phyloP scores from a whole-genome alignment of 2,888 invertebrate genomes.

The Aphelenchoides bicaudatus region DNA sequence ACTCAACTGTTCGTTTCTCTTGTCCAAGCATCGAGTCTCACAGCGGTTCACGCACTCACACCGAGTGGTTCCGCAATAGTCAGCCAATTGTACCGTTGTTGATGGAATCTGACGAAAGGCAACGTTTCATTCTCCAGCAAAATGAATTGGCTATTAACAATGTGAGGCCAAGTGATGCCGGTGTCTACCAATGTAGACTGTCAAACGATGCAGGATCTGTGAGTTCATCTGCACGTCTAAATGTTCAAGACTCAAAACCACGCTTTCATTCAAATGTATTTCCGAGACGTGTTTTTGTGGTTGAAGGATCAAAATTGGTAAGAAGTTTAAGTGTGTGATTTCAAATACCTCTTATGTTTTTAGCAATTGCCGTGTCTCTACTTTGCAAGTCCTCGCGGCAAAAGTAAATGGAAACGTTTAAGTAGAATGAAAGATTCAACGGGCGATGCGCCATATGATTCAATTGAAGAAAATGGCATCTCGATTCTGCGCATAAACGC shows the following conservation, averaged over 20 bases:
- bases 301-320: slow-evolving; percentile 43
- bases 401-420: slow-evolving; percentile 42
- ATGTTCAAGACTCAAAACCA: slow-evolving; percentile 44
- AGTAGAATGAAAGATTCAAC: no score
- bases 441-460: no score
- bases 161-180: slow-evolving; percentile 35
- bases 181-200: slow-evolving; percentile 45
- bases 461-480: slow-evolving; percentile 29
- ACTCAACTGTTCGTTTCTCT: slow-evolving; percentile 37
- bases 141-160: slow-evolving; percentile 29
- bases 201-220: slow-evolving; percentile 33
- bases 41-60: neutral
- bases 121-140: slow-evolving; percentile 38
- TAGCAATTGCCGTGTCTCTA: slow-evolving; percentile 50
- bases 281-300: slow-evolving; percentile 47
- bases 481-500: slow-evolving; percentile 24
- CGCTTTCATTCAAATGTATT: slow-evolving; percentile 49
- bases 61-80: slow-evolving; percentile 40
- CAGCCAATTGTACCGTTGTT: slow-evolving; percentile 43
- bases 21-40: slow-evolving; percentile 41
- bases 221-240: slow-evolving; percentile 41
- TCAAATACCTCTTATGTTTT: neutral
- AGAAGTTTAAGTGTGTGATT: slow-evolving; percentile 2
- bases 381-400: slow-evolving; percentile 46
- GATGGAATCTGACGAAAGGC: slow-evolving; percentile 42